Evolutionary conservation across 2,797 vertebrate species (phyloP).

Genomic region (Triplophysa yarkandensis): DNA sequence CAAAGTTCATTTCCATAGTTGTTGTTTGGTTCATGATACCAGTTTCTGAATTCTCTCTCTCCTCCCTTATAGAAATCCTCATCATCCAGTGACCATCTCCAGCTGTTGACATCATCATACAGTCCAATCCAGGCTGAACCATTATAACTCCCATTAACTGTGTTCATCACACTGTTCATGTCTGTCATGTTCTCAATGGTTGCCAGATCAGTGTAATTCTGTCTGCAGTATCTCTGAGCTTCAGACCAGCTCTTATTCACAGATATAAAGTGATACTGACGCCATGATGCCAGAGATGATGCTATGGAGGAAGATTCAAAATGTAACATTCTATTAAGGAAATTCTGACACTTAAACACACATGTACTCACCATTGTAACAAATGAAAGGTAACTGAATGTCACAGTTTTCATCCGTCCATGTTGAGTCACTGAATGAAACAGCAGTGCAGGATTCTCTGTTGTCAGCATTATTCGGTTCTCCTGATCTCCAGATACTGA

Average conservation of each 20-base stretch:
- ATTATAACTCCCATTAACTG: slow-evolving; percentile 5
- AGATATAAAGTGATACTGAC: slow-evolving; percentile 13
- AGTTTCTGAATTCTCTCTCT: slow-evolving; percentile 45
- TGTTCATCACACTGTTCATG: background rate
- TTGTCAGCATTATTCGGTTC: fast-evolving
- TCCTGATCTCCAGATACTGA: background rate
- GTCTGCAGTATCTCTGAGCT: background rate
- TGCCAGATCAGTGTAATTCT: background rate
- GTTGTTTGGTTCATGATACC: slow-evolving; percentile 21
- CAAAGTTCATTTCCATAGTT: background rate
- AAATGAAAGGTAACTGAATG: background rate
- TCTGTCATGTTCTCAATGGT: background rate
- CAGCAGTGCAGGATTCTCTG: background rate
- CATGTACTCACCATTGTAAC: slow-evolving; percentile 31
- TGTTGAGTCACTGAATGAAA: background rate
- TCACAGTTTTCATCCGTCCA: slow-evolving; percentile 37
- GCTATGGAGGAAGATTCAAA: too few species aligned
- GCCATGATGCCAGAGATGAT: background rate
- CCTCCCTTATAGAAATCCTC: slow-evolving; percentile 37
- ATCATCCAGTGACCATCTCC: slow-evolving; percentile 43
- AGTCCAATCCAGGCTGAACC: slow-evolving; percentile 36
- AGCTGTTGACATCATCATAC: slow-evolving; percentile 37
- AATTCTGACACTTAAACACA: too few species aligned
- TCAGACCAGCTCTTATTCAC: slow-evolving; percentile 19
- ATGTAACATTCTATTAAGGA: background rate